phyloP scores from a whole-genome alignment of 1,140 invertebrate genomes.

The Diachasmimorpha longicaudata region DNA sequence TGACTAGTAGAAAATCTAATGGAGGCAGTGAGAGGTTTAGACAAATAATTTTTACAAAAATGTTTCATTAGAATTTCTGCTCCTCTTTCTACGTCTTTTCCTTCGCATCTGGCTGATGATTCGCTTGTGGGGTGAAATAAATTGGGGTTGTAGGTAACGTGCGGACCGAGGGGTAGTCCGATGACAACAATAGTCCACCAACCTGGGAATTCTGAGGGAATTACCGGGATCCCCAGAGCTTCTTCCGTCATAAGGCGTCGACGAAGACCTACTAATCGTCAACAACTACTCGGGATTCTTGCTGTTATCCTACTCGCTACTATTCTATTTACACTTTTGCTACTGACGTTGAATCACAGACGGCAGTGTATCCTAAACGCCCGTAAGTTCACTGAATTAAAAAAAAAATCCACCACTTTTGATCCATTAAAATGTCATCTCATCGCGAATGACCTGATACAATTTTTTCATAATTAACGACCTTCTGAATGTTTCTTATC shows the following conservation, averaged over 20 bases:
- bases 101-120: no score
- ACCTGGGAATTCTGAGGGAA: conserved; percentile 32
- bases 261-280: conserved; percentile 42
- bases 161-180: conserved; percentile 40
- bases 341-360: conserved; percentile 46
- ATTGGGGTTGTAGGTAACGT: conserved; percentile 41
- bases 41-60: no score
- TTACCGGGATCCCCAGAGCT: conserved; percentile 40
- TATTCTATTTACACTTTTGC: conserved; percentile 48
- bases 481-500: conserved; percentile 34
- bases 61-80: no score
- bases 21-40: no score
- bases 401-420: not conserved
- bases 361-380: conserved; percentile 43
- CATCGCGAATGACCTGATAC: no score
- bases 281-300: conserved; percentile 49
- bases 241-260: conserved; percentile 48
- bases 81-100: no score
- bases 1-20: no score
- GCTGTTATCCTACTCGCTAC: conserved; percentile 45
- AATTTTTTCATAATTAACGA: not conserved
- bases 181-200: conserved; percentile 44
- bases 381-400: conserved; percentile 41
- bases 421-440: no score
- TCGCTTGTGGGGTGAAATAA: no score